Evolutionary conservation across 2,113 vertebrate species (phyloP), one percentile per base, ranked within the genome.

Genomic region (Hassar affinis): DNA sequence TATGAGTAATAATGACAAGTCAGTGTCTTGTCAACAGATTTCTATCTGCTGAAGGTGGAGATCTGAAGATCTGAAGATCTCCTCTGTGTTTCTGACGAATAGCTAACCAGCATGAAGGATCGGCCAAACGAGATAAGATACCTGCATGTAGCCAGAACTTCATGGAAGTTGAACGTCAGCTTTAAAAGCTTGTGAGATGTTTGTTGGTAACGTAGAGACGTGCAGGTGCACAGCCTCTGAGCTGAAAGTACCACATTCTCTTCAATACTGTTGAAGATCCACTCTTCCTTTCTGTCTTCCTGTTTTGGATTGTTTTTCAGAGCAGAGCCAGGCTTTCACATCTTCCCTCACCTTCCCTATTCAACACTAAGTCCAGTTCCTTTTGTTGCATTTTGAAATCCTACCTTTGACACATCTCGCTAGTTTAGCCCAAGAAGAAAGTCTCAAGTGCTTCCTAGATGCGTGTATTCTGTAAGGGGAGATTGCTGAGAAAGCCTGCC

Each of bases 261-360:
- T 71, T 8, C 6, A 51, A 35, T 25, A 42, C 3, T 4, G 30
- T 49, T 27, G 78, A 20, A 49, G 76, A 15, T 1, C 1, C 20
- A n/a, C 15, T 78, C 4, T 66, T 6, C 47, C 25, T 9, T 72
- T 74, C 62, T 80, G 68, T 52, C 89, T 52, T 78, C 86, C 22
- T 86, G 52, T 91, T 87, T 81, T 49, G 45, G 17, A 49, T 74
- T 17, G 69, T 49, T 74, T 51, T 90, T 27, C 91, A 96, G 95
- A 89, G 92, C 47, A 77, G 89, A 92, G 92, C 90, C 89, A 59
- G 92, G 61, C 38, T 57, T 51, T 27, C 82, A 61, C 54, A 85
- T 38, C 85, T 62, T 35, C 85, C 64, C 76, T 85, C 86, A 88
- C 81, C 51, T 11, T 68, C 27, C 59, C 20, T 61, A 38, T 27